Percentiles rank a stretch among this genome's conserved stretches.
These are phyloP conservation scores for Palaemon carinicauda DNA, from an alignment of 1,140 invertebrate species.

Conservation along the genomic window DNA sequence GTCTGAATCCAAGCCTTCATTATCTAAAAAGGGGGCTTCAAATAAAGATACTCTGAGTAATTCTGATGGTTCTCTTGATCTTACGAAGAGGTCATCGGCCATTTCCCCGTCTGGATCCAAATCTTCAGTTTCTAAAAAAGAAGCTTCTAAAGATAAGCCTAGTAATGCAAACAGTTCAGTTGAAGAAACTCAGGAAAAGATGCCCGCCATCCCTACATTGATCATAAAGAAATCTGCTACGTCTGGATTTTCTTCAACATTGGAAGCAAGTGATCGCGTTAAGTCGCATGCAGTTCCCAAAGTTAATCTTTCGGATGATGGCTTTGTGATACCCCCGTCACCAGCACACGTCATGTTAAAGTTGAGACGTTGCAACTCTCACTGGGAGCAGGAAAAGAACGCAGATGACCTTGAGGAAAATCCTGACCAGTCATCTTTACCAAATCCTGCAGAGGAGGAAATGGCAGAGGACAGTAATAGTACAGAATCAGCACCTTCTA, in stretches of 20 bases:
- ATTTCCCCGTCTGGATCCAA: no score
- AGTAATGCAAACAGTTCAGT: neutral
- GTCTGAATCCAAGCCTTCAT: neutral
- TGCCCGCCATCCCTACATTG: constrained; percentile 18
- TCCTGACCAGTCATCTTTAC: neutral
- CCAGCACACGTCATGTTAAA: constrained; percentile 31
- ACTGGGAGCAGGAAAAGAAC: constrained; percentile 34
- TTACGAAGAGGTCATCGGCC: no score
- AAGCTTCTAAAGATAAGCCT: neutral
- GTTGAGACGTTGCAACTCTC: constrained; percentile 24
- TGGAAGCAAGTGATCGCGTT: constrained; percentile 12
- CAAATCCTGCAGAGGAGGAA: neutral
- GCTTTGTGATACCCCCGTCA: constrained; percentile 23
- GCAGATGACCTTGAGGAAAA: neutral
- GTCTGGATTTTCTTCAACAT: constrained; percentile 31
- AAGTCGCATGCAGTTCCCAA: neutral
- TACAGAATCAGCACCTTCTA: neutral
- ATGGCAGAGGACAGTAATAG: neutral
- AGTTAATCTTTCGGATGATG: constrained; percentile 25
- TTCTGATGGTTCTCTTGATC: no score
- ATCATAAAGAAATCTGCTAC: constrained; percentile 29
- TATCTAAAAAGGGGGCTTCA: neutral
- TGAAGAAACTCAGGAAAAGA: neutral
- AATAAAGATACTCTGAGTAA: neutral
- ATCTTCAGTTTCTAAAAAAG: neutral